Base-by-base conservation (phyloP, 1,140 invertebrate species). In the Hesperophylax magnus region DNA sequence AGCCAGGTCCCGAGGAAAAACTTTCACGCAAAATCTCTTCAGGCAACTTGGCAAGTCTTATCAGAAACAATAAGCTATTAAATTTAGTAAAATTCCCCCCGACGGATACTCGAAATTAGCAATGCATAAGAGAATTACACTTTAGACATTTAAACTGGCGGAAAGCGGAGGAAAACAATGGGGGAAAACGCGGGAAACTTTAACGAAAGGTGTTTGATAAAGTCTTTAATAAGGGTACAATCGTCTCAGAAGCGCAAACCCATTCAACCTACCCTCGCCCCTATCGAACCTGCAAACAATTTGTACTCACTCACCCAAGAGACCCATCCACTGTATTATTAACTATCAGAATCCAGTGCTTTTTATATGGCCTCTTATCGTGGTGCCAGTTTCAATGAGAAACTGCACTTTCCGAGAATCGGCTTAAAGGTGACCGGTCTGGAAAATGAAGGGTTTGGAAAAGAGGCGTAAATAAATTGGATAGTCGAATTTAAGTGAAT, bases 31-130 rank as follows among this genome's bases (percentile, higher is more conserved):
- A 54, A 27, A 52, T 72, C 72, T 58, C 58, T 69, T 74, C 47
- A 14, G 34, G 78, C 67, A 74, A 80, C 22, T 80, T 80, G 27
- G 67, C 61, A 54, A 67, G 79, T 79, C 82, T 84, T 84, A 84
- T 84, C 82, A 81, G 77, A 81, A 84, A 84, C 82, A 84, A 84
- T 84, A 84, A 84, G 82, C 82, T 81, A 79, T 84, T 81, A 84
- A 81, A 84, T 81, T 84, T 79, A 74, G 65, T 60, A 81, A 84
- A 81, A 75, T 81, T 81, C 75, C 80, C 53, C 71, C 20, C 27
- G 60, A 34, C 78, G 82, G 82, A 83, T 83, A 80, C 79, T 84
- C 72, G 63, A 77, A 84, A 84, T 84, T 84, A 84, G 82, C 80
- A 84, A 84, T 84, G 82, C 82, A 84, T 84, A 80, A 81, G 77